Evolutionary conservation across 1,140 invertebrate genomes (phyloP).

Genomic region (Trissolcus basalis): DNA sequence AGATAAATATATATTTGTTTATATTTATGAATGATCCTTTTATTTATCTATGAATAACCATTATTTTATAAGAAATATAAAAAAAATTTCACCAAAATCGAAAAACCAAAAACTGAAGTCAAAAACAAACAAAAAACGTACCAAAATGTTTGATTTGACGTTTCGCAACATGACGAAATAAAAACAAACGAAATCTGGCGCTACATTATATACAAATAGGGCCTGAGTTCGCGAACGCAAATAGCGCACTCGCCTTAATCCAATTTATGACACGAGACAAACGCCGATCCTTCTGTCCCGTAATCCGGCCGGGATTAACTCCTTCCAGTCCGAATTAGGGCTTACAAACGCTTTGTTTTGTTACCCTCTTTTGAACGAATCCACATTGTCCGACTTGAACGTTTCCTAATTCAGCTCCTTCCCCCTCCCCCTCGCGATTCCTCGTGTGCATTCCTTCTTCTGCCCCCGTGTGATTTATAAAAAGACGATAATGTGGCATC

Average conservation of each 20-base stretch:
- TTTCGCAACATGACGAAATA: too few relatives aligned
- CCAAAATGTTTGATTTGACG: too few relatives aligned
- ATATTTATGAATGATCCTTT: too few relatives aligned
- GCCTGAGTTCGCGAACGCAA: constrained; percentile 26
- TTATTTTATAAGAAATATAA: too few relatives aligned
- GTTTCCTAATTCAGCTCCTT: constrained; percentile 39
- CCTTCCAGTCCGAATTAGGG: constrained; percentile 42
- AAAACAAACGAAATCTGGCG: too few relatives aligned
- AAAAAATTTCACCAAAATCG: too few relatives aligned
- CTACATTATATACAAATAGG: not conserved
- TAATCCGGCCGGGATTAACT: constrained; percentile 58
- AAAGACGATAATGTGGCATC: not conserved
- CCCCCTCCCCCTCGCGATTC: too few relatives aligned
- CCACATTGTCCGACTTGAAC: constrained; percentile 36
- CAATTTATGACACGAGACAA: constrained; percentile 62
- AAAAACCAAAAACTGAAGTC: too few relatives aligned
- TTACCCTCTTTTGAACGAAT: constrained; percentile 26
- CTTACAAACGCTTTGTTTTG: constrained; percentile 43
- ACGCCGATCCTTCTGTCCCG: constrained; percentile 51
- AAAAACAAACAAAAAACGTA: too few relatives aligned
- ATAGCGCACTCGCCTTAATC: constrained; percentile 57
- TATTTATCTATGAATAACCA: too few relatives aligned
- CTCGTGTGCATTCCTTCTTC: not conserved
- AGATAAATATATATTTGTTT: too few relatives aligned
- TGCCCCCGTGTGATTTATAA: constrained; percentile 15